Evolutionary conservation across 2,888 invertebrate genomes (phyloP).

Genomic region (Zonitis immaculata): DNA sequence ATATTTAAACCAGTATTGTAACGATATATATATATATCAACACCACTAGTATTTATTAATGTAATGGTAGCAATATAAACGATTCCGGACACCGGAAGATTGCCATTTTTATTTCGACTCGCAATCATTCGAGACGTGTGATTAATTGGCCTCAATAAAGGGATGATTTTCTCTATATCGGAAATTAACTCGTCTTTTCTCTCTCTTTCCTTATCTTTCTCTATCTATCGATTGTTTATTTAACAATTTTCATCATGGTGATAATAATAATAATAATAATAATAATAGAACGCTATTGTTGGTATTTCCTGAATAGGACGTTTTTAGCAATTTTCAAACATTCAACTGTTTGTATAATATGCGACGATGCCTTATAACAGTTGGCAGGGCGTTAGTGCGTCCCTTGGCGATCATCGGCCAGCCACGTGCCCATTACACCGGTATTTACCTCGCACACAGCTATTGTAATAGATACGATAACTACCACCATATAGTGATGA

Average conservation of each 20-base stretch:
- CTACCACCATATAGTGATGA: slow-evolving; percentile 26
- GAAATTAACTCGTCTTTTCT: background rate
- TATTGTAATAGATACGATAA: slow-evolving; percentile 41
- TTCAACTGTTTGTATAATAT: slow-evolving; percentile 1
- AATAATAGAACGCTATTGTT: background rate
- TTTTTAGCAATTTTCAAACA: background rate
- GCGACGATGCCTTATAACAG: background rate
- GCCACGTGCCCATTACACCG: slow-evolving; percentile 45
- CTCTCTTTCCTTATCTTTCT: too few species aligned
- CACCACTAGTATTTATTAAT: too few species aligned
- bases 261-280: background rate
- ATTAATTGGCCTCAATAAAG: background rate
- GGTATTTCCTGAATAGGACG: background rate
- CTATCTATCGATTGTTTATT: too few species aligned
- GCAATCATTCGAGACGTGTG: background rate
- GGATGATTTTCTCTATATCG: background rate
- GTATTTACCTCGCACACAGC: slow-evolving; percentile 42
- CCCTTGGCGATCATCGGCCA: slow-evolving; percentile 41
- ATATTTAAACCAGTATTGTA: too few species aligned
- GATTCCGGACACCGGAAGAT: background rate
- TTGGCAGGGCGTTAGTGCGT: slow-evolving; percentile 29
- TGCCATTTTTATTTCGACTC: background rate
- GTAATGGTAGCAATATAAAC: background rate
- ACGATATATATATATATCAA: too few species aligned
- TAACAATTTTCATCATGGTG: background rate